phyloP scores from a whole-genome alignment of 2,797 vertebrate genomes.

The Loris lydekkerianus region DNA sequence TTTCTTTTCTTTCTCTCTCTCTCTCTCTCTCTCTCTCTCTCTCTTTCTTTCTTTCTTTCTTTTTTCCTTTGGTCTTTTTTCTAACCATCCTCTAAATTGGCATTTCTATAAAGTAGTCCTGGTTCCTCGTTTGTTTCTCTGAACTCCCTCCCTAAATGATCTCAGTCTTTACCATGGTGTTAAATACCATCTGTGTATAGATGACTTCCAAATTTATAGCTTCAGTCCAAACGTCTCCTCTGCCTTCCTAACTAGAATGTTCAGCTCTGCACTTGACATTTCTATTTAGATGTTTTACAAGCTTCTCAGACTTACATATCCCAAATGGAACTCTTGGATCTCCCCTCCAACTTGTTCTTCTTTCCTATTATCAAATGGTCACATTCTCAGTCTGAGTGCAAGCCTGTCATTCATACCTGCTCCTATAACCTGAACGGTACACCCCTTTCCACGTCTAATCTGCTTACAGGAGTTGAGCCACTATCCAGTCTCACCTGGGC shows the following conservation, averaged over 20 bases:
- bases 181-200: slow-evolving; percentile 44
- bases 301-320: slow-evolving; percentile 55
- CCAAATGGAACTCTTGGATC: slow-evolving; percentile 45
- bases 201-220: slow-evolving; percentile 58
- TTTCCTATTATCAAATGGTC: slow-evolving; percentile 42
- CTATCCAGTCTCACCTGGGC: neutral
- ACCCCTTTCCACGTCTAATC: neutral
- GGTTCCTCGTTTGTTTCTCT: slow-evolving; percentile 44
- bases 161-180: slow-evolving; percentile 12
- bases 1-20: neutral
- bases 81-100: neutral
- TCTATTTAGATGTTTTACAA: slow-evolving; percentile 41
- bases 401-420: neutral
- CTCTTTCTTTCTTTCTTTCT: neutral
- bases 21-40: neutral
- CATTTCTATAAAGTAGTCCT: slow-evolving; percentile 57
- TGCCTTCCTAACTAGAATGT: slow-evolving; percentile 18
- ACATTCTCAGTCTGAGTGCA: neutral
- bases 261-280: slow-evolving; percentile 55
- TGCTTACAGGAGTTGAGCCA: neutral
- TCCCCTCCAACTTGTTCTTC: neutral
- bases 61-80: slow-evolving; percentile 26
- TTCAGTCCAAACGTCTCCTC: neutral
- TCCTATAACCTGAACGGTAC: neutral
- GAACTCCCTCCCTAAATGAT: neutral